Evolutionary conservation across 2,113 vertebrate genomes (phyloP).

Genomic region (Megaceryle maxima): DNA sequence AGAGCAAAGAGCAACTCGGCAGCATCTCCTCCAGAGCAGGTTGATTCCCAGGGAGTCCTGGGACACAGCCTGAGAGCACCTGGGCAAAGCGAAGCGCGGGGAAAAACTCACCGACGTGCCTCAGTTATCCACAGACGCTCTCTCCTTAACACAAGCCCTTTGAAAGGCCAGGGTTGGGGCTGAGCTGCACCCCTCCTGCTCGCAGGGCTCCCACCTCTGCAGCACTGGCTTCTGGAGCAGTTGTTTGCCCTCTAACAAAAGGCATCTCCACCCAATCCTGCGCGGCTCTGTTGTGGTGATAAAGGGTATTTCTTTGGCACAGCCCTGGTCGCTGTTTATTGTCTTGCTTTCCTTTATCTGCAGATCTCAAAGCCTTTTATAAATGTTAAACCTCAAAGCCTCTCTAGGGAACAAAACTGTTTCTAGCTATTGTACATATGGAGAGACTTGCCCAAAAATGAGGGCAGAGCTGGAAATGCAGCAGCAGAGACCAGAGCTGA

Average conservation of each 20-base stretch:
- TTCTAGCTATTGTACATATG: conserved; percentile 20
- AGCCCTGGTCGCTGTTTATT: not conserved
- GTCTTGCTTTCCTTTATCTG: conserved; percentile 39
- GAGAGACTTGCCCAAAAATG: conserved; percentile 1
- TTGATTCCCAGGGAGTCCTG: not conserved
- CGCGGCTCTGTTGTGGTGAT: not conserved
- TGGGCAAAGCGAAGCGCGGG: rapidly evolving
- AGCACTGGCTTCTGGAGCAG: not conserved
- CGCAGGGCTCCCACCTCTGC: not conserved
- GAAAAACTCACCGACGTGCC: not conserved
- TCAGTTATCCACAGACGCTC: not conserved
- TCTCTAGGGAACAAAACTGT: conserved; percentile 15
- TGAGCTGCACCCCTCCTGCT: not conserved
- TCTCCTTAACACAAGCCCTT: not conserved
- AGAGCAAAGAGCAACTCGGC: not conserved
- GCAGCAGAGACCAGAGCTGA: not conserved
- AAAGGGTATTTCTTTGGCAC: conserved; percentile 9
- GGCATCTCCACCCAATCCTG: conserved; percentile 25
- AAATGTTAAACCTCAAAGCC: conserved; percentile 43
- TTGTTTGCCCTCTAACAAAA: conserved; percentile 13
- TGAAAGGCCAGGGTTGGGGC: not conserved
- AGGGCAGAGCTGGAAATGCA: not conserved
- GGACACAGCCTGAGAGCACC: not conserved
- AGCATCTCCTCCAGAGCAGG: not conserved
- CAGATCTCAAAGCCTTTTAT: conserved; percentile 31